Evolutionary conservation across 2,113 vertebrate species (phyloP).

Genomic region (Thomomys bottae): DNA sequence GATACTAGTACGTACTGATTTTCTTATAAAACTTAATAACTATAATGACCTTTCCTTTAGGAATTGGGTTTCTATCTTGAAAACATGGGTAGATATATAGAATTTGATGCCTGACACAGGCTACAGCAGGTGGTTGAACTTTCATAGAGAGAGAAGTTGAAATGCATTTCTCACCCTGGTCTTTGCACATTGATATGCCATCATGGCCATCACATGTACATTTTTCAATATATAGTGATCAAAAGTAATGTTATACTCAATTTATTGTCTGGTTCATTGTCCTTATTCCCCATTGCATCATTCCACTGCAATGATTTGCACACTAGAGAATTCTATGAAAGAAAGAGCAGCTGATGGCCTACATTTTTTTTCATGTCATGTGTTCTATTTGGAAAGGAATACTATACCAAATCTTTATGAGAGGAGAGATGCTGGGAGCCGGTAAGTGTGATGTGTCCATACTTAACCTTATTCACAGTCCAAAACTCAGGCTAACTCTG

Average conservation of each 20-base stretch:
- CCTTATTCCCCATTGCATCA: constrained; percentile 80
- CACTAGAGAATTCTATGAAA: constrained; percentile 71
- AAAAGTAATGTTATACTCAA: constrained; percentile 85
- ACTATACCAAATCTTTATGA: constrained; percentile 47
- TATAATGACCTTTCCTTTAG: constrained; percentile 89
- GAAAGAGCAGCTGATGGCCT: constrained; percentile 66
- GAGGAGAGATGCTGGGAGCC: not conserved
- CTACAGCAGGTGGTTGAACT: constrained; percentile 79
- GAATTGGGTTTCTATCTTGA: constrained; percentile 82
- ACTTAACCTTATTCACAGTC: not conserved
- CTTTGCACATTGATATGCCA: constrained; percentile 76
- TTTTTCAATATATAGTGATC: constrained; percentile 84
- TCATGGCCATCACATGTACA: constrained; percentile 83
- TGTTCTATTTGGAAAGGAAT: constrained; percentile 74
- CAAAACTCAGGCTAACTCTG: not conserved
- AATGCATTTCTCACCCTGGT: constrained; percentile 82
- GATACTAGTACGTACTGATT: constrained; percentile 85
- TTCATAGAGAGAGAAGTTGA: constrained; percentile 77
- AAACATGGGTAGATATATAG: constrained; percentile 85
- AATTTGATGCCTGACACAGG: constrained; percentile 83
- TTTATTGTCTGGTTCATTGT: constrained; percentile 85
- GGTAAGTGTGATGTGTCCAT: not conserved
- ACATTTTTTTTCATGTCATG: constrained; percentile 58
- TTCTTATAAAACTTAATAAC: constrained; percentile 90
- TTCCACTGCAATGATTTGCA: constrained; percentile 77